Evolutionary conservation across 64 coral and sea anemone genomes (phyloP).

Genomic region (Pocillopora verrucosa): DNA sequence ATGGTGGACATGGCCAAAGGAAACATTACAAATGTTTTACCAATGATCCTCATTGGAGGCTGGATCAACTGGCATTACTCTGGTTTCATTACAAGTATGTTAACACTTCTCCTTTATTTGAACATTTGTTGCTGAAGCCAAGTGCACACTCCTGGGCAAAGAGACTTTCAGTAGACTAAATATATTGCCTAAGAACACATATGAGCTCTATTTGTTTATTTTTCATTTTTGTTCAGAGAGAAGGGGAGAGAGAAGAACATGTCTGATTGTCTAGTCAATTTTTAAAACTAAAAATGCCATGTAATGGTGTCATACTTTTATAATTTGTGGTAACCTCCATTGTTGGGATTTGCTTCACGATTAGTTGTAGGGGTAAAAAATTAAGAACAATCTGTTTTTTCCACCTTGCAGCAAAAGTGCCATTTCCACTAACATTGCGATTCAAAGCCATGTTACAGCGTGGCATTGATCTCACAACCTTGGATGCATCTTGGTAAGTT

Average conservation of each 20-base stretch:
- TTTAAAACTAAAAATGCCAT: too few relatives aligned
- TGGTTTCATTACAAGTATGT: constrained; percentile 93
- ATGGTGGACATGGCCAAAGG: constrained; percentile 99
- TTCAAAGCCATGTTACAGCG: constrained; percentile 99
- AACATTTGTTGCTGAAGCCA: background rate
- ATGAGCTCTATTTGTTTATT: too few relatives aligned
- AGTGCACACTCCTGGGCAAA: too few relatives aligned
- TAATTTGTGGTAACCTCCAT: too few relatives aligned
- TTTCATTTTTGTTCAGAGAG: too few relatives aligned
- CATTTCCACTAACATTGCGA: constrained; percentile 92
- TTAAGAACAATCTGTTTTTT: background rate
- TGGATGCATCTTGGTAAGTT: constrained; percentile 94
- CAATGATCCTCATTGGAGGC: constrained; percentile 98
- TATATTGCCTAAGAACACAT: too few relatives aligned
- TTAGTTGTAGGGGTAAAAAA: too few relatives aligned
- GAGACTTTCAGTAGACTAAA: too few relatives aligned
- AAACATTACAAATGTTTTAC: constrained; percentile 97
- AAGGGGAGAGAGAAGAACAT: too few relatives aligned
- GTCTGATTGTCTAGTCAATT: too few relatives aligned
- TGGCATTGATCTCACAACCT: constrained; percentile 87
- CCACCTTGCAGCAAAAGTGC: constrained; percentile 83
- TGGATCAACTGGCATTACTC: constrained; percentile 99
- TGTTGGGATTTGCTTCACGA: too few relatives aligned
- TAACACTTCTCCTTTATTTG: background rate
- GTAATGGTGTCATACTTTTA: too few relatives aligned